Conservation (phyloP, 2,797 vertebrate genomes). For the Hapalemur alaotrensis region DNA sequence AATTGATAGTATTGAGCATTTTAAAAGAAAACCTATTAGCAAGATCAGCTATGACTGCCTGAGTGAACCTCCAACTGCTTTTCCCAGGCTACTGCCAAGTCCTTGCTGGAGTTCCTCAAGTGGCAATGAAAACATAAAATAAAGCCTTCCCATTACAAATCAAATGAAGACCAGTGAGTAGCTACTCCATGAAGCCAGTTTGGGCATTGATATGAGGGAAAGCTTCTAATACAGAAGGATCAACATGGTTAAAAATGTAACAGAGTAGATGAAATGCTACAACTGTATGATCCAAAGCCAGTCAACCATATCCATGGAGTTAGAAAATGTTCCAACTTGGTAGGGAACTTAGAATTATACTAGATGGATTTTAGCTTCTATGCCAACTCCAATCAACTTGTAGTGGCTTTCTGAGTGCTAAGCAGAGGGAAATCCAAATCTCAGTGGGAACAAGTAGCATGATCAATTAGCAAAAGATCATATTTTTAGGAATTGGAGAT, state of each 20-base stretch:
- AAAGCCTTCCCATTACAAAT: not conserved
- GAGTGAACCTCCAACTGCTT: not conserved
- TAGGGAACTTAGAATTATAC: not conserved
- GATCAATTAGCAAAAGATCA: not conserved
- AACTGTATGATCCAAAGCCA: not conserved
- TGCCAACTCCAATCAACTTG: not conserved
- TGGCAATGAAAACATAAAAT: not conserved
- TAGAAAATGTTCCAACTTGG: not conserved
- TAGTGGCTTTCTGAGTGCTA: not conserved
- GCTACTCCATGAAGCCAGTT: not conserved
- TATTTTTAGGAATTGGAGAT: not conserved
- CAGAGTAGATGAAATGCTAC: not conserved
- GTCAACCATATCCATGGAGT: not conserved
- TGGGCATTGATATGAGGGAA: not conserved
- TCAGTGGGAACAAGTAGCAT: not conserved
- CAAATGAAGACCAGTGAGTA: not conserved
- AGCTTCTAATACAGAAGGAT: not conserved
- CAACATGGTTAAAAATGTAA: not conserved
- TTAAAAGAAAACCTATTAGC: not conserved
- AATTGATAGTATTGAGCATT: not conserved
- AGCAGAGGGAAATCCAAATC: not conserved
- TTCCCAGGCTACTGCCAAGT: not conserved
- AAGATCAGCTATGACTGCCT: not conserved
- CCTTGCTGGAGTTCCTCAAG: not conserved
- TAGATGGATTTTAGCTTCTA: not conserved